Evolutionary conservation across 2,888 invertebrate species (phyloP).

Genomic region (Metellina segmentata): DNA sequence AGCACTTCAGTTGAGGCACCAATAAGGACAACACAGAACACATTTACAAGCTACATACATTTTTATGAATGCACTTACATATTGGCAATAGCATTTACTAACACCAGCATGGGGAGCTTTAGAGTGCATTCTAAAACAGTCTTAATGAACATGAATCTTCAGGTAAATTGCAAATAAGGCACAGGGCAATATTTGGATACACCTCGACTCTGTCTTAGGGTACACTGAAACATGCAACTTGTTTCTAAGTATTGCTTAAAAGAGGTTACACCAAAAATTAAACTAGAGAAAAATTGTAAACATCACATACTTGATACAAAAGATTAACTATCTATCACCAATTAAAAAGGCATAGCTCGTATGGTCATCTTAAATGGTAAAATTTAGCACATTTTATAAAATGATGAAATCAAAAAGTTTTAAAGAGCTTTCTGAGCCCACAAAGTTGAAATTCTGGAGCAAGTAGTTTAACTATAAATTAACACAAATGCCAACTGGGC

Average conservation of each 20-base stretch:
- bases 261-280: background rate
- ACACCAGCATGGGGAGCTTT: constrained; percentile 64
- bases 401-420: too few relatives aligned
- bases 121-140: constrained; percentile 33
- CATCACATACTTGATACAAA: too few relatives aligned
- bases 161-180: constrained; percentile 69
- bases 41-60: constrained; percentile 69
- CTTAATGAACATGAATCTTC: constrained; percentile 24
- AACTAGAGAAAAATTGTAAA: too few relatives aligned
- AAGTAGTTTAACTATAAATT: too few relatives aligned
- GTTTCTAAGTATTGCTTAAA: background rate
- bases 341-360: too few relatives aligned
- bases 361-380: too few relatives aligned
- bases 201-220: background rate
- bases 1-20: constrained; percentile 76
- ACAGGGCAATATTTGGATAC: constrained; percentile 58
- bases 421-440: too few relatives aligned
- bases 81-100: constrained; percentile 69
- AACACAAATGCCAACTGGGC: too few relatives aligned
- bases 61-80: constrained; percentile 73
- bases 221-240: background rate
- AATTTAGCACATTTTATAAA: too few relatives aligned
- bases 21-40: constrained; percentile 72
- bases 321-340: too few relatives aligned
- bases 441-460: too few relatives aligned